Base-by-base conservation (phyloP, 2,113 vertebrate species). In the Sterrhoptilus dennistouni region DNA sequence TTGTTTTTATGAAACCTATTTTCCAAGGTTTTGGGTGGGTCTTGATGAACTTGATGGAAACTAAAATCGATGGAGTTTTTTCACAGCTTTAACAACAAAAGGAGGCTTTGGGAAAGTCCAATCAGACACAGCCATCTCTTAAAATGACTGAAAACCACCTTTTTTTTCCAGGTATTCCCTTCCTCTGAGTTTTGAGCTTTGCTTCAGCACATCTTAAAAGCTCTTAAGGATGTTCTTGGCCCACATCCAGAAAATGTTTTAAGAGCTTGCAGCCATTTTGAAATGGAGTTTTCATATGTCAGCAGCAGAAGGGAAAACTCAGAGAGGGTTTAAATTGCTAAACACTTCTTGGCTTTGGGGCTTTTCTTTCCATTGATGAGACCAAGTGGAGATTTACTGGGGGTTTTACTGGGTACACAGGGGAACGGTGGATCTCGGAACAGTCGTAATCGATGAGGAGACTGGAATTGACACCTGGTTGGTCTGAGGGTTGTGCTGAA, bases 371-470 rank as follows among this genome's bases (percentile, higher is more conserved):
- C 70, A 0, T 52, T 40, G 64, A 24, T 6, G 3, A 59, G 54
- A 22, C 28, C 12, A 1, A n/a, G 83, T 2, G 1, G 79, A 70
- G 68, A 12, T 57, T 65, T 57, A 3, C 38, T 70, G 8, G 0
- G 50, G 82, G 1, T 31, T 85, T 90, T 29, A 0, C 1, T 0
- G 27, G 82, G 2, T 10, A 0, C 31, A 0, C 36, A 2, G 24
- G 53, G 52, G 79, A 72, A 3, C 6, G 38, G 75, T 6, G 2
- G 45, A 5, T 35, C 24, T 35, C 3, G 7, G 86, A 53, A 35
- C 14, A 3, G 0, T 1, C 0, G 0, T 11, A 5, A 24, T 59
- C 5, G 0, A 12, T 36, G 79, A 29, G 63, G 28, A 12, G 74
- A 3, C 24, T 53, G 77, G 80, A 54, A 29, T 15, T 60, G 3